These are phyloP conservation scores for Sinocyclocheilus grahami DNA, from an alignment of 2,113 vertebrate genomes.

Conservation along the genomic window DNA sequence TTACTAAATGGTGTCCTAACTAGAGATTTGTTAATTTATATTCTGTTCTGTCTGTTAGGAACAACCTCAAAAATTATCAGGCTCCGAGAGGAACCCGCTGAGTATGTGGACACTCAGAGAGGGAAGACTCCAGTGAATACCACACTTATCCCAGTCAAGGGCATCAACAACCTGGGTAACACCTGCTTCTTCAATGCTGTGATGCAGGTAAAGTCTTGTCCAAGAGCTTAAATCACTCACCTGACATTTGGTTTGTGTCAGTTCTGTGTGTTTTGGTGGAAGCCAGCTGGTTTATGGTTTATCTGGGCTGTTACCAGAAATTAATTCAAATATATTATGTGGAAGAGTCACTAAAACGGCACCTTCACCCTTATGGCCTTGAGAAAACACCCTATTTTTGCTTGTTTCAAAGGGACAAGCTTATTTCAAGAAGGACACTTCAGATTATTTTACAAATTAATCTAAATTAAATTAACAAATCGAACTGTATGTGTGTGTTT, in stretches of 20 bases:
- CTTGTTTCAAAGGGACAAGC: background rate
- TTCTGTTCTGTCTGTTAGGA: slow-evolving; percentile 64
- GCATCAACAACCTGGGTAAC: slow-evolving; percentile 95
- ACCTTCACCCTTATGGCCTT: background rate
- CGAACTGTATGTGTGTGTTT: too few species aligned
- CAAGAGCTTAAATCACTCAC: background rate
- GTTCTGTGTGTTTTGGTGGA: background rate
- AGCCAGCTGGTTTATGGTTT: background rate
- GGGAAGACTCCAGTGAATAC: slow-evolving; percentile 76
- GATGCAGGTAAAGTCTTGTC: slow-evolving; percentile 86
- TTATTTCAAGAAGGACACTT: background rate
- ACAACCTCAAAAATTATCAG: slow-evolving; percentile 85
- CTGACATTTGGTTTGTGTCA: slow-evolving; percentile 44
- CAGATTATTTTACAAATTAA: too few species aligned
- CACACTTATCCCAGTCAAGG: slow-evolving; percentile 86
- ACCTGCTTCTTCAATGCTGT: slow-evolving; percentile 99
- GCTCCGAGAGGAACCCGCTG: slow-evolving; percentile 82
- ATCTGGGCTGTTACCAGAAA: background rate
- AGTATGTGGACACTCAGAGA: slow-evolving; percentile 77
- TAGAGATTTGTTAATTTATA: background rate
- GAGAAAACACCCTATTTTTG: background rate
- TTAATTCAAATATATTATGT: background rate
- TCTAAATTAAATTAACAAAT: too few species aligned
- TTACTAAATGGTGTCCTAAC: background rate
- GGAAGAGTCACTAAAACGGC: background rate